Base-by-base conservation (phyloP, 1,140 invertebrate genomes). In the Eriocheir sinensis region DNA sequence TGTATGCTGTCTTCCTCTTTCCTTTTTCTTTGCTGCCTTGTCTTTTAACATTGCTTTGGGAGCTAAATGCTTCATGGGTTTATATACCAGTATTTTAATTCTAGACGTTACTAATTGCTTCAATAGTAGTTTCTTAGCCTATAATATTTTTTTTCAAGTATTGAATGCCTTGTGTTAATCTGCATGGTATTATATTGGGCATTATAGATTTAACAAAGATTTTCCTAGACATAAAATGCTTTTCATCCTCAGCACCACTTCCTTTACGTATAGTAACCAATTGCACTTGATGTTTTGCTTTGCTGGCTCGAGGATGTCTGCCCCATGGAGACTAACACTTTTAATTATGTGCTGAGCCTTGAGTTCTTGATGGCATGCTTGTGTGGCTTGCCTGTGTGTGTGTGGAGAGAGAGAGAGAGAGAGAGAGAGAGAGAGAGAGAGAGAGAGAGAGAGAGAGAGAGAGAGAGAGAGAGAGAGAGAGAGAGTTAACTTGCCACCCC, bases 381-480 rank as follows among this genome's bases (percentile, higher is more conserved):
- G 83, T n/a, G 12, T 86, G 83, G 60, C 32, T 86, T 86, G 60
- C 12, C 36, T 83, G 34, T 86, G 83, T 40, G 34, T 34, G 17
- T 48, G 4, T 40, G 44, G 48, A 53, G 48, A 48, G 44, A 48
- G 44, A 48, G 44, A 48, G 44, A 48, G 44, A 48, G 44, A 48
- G 44, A 48, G 44, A 1, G 6, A n/a, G 12, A 4, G 27, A 72
- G 21, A 72, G 60, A 72, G 27, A 72, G 60, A 72, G 60, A 72
- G 60, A 27, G 27, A 72, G 60, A 72, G 60, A 72, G 60, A 72
- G 60, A 72, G 60, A 72, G 60, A 72, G 60, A 72, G 60, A 72
- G 60, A 27, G 27, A 72, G 60, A 72, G 60, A 72, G 60, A 72
- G 60, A 72, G 60, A 72, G 60, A 72, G 60, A 72, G 27, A 72